These are phyloP conservation scores for Morelia viridis DNA, from an alignment of 2,797 vertebrate species.

Conservation along the genomic window DNA sequence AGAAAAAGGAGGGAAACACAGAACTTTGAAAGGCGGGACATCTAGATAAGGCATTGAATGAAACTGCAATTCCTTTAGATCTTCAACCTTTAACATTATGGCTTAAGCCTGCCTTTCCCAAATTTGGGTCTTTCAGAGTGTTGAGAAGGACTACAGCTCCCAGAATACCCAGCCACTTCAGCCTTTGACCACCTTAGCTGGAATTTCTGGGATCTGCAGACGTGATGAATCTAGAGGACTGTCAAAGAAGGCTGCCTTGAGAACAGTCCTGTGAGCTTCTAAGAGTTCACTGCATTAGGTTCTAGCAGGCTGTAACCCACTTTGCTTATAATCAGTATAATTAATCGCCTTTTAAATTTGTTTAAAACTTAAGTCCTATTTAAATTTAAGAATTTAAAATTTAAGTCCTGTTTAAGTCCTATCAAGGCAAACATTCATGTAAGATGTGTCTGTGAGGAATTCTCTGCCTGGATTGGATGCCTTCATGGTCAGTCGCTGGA, in stretches of 20 bases:
- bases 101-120: neutral
- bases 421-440: neutral
- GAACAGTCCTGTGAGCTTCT: neutral
- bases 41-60: neutral
- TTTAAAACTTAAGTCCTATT: neutral
- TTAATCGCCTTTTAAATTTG: neutral
- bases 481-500: neutral
- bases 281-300: neutral
- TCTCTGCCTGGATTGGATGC: neutral
- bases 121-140: neutral
- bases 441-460: neutral
- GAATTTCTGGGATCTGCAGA: neutral
- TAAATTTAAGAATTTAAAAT: no score
- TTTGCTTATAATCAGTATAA: neutral
- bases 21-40: neutral
- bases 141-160: neutral
- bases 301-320: neutral
- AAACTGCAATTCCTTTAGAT: neutral
- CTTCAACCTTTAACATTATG: neutral
- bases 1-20: neutral
- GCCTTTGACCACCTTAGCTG: neutral
- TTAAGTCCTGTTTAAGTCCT: neutral
- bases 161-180: neutral
- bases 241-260: neutral
- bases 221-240: neutral